Evolutionary conservation across 2,888 invertebrate genomes (phyloP).

Genomic region (Loripinus fragilis): DNA sequence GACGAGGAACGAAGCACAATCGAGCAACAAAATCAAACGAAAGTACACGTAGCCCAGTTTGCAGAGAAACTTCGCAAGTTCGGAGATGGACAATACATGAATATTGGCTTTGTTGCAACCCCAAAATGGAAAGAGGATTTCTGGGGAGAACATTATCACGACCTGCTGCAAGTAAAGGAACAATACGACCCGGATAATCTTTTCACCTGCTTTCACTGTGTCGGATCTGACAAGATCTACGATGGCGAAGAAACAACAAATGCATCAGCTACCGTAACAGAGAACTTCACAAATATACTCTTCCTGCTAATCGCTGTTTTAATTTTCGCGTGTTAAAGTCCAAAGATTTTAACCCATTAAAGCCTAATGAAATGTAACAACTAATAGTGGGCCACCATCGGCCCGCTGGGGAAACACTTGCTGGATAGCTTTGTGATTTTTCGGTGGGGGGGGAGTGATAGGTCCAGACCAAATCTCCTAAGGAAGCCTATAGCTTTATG

Average conservation of each 20-base stretch:
- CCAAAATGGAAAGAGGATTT: constrained; percentile 67
- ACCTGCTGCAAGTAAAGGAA: constrained; percentile 64
- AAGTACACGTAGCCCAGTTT: background rate
- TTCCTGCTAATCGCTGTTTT: background rate
- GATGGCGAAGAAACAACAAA: background rate
- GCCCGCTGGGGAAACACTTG: too few relatives aligned
- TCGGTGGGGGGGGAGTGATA: too few relatives aligned
- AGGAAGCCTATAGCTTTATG: too few relatives aligned
- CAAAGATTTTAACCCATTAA: too few relatives aligned
- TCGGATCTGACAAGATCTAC: constrained; percentile 59
- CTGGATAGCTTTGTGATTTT: too few relatives aligned
- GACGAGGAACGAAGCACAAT: background rate
- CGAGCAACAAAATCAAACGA: background rate
- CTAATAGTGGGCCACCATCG: too few relatives aligned
- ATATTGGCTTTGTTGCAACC: constrained; percentile 63
- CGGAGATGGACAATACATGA: constrained; percentile 65
- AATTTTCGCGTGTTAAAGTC: background rate
- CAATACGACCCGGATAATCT: constrained; percentile 66
- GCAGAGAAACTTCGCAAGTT: constrained; percentile 34
- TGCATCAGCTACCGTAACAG: background rate
- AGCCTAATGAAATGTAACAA: too few relatives aligned
- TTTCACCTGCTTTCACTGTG: constrained; percentile 70
- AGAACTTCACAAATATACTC: background rate
- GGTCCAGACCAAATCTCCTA: too few relatives aligned
- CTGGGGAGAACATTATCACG: constrained; percentile 68